Conservation (phyloP, 2,888 invertebrate species). For the Stramonita haemastoma region DNA sequence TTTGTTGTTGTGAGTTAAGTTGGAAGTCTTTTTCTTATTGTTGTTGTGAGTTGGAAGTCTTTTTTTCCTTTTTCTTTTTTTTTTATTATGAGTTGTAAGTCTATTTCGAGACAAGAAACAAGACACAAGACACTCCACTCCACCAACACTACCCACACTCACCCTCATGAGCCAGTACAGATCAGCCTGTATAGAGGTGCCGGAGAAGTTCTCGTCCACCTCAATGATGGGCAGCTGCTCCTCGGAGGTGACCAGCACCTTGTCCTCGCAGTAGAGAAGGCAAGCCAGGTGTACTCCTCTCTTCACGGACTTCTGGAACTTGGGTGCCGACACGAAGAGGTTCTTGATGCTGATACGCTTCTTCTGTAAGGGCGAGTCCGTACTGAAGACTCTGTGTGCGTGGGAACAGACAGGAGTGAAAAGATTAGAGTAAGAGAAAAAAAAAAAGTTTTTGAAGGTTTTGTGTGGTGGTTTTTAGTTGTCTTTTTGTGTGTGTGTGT, state of each 20-base stretch:
- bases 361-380: constrained; percentile 68
- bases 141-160: constrained; percentile 43
- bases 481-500: no score
- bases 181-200: constrained; percentile 88
- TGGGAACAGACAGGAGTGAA: background rate
- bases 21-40: no score
- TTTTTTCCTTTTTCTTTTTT: no score
- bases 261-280: constrained; percentile 95
- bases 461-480: no score
- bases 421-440: background rate
- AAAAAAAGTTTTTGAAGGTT: no score
- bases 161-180: constrained; percentile 99
- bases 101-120: background rate
- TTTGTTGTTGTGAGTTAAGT: no score
- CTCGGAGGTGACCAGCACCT: constrained; percentile 96
- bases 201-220: constrained; percentile 96
- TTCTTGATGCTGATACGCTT: constrained; percentile 90
- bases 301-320: constrained; percentile 95
- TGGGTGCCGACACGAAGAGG: constrained; percentile 95
- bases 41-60: no score
- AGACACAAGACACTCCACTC: background rate
- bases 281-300: constrained; percentile 96
- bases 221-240: constrained; percentile 97
- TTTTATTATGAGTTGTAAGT: no score
- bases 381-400: constrained; percentile 42